Evolutionary conservation across 2,113 vertebrate genomes (phyloP), one percentile per base, ranked within the genome.

Genomic region (Prionailurus viverrinus): DNA sequence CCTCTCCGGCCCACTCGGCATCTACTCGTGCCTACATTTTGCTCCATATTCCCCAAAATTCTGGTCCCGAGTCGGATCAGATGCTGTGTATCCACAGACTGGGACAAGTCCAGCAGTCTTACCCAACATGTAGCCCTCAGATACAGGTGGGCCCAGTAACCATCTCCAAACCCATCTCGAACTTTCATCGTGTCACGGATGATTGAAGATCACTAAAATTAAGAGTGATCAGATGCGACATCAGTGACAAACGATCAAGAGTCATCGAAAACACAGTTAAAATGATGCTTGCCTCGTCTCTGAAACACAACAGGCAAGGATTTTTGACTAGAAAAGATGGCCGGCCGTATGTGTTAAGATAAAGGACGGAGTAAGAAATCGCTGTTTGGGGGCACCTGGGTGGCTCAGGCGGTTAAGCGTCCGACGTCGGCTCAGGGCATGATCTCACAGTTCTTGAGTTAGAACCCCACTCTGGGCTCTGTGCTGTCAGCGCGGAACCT

Each of bases 281-380:
- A 69, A n/a, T 2, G 69, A n/a, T 61, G 31, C 19, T 23, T 33
- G 9, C 36, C 51, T 15, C 9, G 58, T 86, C 68, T 33, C 76
- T 19, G 39, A 61, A 86, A 25, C 15, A 87, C 13, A 71, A 36
- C 9, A n/a, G 5, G 15, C 51, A 27, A 27, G 55, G 16, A 45
- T 68, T 95, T 95, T 31, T 7, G 45, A 19, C 79, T 69, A 65
- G 53, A 88, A 82, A 73, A 68, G 21, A 97, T 65, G 89, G 96
- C 74, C 65, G 88, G 96, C 74, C 74, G 69, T 6, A 7, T 4
- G 2, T 78, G 93, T 97, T 69, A 94, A 97, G 97, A 97, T 78
- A 45, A 98, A 94, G 95, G 31, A 16, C 94, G 78, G 36, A 97
- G 53, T 0, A 86, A 95, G 96, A 97, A 90, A 94, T 8, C 84